Percentiles rank a stretch among this genome's conserved stretches.
Conservation (phyloP, 2,113 vertebrate species). For the Rhynchomys soricoides region DNA sequence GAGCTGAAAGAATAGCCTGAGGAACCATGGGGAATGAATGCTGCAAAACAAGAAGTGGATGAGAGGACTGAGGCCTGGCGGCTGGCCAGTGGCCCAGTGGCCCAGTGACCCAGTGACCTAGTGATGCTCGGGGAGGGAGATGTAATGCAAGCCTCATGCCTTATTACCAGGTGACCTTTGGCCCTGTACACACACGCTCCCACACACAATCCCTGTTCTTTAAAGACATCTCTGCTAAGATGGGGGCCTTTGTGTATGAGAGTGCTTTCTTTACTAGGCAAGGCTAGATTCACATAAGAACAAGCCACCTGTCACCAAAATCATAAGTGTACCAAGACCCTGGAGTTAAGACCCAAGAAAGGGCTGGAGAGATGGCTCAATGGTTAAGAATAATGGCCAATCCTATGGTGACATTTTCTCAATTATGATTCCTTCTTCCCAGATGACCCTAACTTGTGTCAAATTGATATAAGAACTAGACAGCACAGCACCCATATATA, state of each 20-base stretch:
- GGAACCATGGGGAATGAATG: background rate
- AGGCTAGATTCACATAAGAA: background rate
- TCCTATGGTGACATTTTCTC: background rate
- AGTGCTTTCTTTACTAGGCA: background rate
- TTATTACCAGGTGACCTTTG: background rate
- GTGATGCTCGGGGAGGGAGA: background rate
- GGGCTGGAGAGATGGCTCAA: background rate
- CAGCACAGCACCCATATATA: too few relatives aligned
- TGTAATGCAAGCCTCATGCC: background rate
- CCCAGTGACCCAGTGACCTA: background rate
- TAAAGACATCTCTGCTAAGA: background rate
- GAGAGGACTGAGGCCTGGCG: background rate
- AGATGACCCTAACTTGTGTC: background rate
- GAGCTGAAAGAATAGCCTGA: background rate
- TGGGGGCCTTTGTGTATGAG: background rate
- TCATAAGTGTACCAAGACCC: background rate
- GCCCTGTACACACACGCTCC: background rate
- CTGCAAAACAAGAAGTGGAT: background rate
- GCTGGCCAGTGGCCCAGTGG: background rate
- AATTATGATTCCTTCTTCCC: background rate
- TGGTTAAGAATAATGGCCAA: background rate
- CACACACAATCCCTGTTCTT: background rate
- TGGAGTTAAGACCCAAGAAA: background rate
- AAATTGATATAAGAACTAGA: background rate
- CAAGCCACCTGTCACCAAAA: background rate